A percentile compares a stretch with the other conserved stretches of the same genome.
These are phyloP conservation scores for Sarcophaga variegata DNA, from an alignment of 2,888 invertebrate genomes.

Conservation along the genomic window DNA sequence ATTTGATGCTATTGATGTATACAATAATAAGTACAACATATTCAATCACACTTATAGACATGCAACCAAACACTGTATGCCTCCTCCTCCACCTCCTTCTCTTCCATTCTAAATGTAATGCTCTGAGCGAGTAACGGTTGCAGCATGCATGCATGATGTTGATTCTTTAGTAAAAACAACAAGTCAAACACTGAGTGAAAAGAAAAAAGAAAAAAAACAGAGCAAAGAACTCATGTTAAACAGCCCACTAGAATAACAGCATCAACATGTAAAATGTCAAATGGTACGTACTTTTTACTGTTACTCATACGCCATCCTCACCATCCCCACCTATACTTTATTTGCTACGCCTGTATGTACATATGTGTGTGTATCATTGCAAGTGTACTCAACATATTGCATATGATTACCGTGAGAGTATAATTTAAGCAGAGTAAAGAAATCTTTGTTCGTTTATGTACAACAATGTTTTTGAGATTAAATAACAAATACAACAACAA, in stretches of 20 bases:
- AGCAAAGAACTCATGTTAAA: slow-evolving; percentile 46
- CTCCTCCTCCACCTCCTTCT: not conserved
- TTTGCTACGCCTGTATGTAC: not conserved
- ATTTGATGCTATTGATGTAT: slow-evolving; percentile 56
- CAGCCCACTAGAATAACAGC: slow-evolving; percentile 52
- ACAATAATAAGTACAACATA: slow-evolving; percentile 6
- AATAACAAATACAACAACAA: slow-evolving; percentile 14
- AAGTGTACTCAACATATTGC: slow-evolving; percentile 47
- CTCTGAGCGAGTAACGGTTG: not conserved
- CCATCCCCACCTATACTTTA: not conserved
- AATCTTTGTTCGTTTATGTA: slow-evolving; percentile 37
- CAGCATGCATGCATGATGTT: not conserved
- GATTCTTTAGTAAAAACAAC: not conserved
- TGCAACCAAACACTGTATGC: not conserved
- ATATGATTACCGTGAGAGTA: slow-evolving; percentile 57
- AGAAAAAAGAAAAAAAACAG: not conserved
- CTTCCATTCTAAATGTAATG: not conserved
- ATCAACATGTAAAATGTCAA: slow-evolving; percentile 63
- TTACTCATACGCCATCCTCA: too few relatives aligned
- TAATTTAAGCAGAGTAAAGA: slow-evolving; percentile 41
- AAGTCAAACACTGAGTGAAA: not conserved
- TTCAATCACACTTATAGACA: not conserved
- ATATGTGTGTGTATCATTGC: not conserved
- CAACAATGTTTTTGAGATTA: slow-evolving; percentile 51
- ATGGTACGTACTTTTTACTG: slow-evolving; percentile 36